Conservation (phyloP, 2,888 invertebrate species). For the Ditylenchus weischeri region DNA sequence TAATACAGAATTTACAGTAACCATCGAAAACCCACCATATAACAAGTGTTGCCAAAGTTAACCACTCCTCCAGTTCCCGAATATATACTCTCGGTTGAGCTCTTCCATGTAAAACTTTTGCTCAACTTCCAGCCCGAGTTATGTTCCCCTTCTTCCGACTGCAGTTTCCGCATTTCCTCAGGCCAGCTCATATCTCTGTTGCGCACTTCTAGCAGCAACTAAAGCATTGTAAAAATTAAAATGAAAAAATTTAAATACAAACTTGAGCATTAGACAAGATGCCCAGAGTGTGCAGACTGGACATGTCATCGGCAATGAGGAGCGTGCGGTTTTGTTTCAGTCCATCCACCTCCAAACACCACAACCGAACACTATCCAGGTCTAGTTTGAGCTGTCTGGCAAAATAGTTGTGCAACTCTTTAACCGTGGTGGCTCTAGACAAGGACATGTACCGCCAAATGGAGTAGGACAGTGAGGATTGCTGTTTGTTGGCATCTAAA, state of each 20-base stretch:
- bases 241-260: neutral
- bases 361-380: constrained; percentile 18
- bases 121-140: neutral
- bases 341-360: constrained; percentile 23
- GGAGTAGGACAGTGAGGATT: neutral
- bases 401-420: constrained; percentile 2
- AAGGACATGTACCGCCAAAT: constrained; percentile 16
- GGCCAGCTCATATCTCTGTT: constrained; percentile 84
- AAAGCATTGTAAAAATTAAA: neutral
- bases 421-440: constrained; percentile 12
- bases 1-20: no score
- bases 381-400: constrained; percentile 8
- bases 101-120: neutral
- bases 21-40: constrained; percentile 63
- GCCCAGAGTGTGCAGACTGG: constrained; percentile 19
- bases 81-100: neutral
- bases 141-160: constrained; percentile 11
- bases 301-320: constrained; percentile 4
- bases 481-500: neutral
- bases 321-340: constrained; percentile 4
- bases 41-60: constrained; percentile 88
- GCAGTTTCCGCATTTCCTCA: constrained; percentile 69
- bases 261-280: constrained; percentile 18
- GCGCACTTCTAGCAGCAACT: constrained; percentile 64
- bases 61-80: constrained; percentile 82